Conservation (phyloP, 2,888 invertebrate genomes). For the Apodemia mormo region DNA sequence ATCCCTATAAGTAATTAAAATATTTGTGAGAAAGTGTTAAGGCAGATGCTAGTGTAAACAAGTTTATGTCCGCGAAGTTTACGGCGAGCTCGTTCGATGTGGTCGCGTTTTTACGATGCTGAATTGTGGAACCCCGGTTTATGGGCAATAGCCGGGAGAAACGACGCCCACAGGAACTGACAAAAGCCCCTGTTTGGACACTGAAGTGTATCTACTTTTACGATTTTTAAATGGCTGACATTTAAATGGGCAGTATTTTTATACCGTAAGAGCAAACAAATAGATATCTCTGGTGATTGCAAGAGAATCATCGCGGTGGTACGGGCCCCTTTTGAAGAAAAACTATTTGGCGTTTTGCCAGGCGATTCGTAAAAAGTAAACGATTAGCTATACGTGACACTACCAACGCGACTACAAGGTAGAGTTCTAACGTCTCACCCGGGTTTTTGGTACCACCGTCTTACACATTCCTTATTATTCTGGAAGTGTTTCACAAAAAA, state of each 20-base stretch:
- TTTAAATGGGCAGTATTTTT: background rate
- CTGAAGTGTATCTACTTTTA: background rate
- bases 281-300: background rate
- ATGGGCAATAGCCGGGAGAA: constrained; percentile 36
- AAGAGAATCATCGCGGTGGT: too few species aligned
- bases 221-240: background rate
- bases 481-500: too few species aligned
- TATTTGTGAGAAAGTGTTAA: too few species aligned
- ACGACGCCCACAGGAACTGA: constrained; percentile 14
- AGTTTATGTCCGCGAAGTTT: constrained; percentile 47
- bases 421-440: too few species aligned
- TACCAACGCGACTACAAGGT: too few species aligned
- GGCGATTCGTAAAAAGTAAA: too few species aligned
- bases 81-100: constrained; percentile 42
- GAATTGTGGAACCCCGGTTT: constrained; percentile 51
- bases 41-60: background rate
- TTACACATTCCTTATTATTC: too few species aligned
- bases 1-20: too few species aligned
- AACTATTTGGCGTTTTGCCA: too few species aligned
- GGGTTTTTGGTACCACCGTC: too few species aligned
- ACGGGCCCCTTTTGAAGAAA: too few species aligned
- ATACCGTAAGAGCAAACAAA: background rate
- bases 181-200: background rate
- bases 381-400: too few species aligned
- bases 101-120: constrained; percentile 52